Conservation (phyloP, 1,140 invertebrate genomes). For the Ips nitidus region DNA sequence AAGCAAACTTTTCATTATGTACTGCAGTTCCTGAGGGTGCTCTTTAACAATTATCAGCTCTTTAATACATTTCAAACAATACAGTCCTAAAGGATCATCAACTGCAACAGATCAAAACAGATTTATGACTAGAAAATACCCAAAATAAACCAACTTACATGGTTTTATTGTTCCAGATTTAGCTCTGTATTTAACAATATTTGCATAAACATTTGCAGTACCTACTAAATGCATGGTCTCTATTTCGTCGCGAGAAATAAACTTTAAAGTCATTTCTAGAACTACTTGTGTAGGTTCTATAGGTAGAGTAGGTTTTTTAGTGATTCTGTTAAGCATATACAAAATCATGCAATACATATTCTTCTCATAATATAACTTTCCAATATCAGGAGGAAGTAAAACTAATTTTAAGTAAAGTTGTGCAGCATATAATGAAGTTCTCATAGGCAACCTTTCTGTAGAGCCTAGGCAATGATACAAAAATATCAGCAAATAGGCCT, state of each 20-base stretch:
- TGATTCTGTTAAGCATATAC: conserved; percentile 9
- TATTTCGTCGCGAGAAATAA: conserved; percentile 3
- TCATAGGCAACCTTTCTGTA: conserved; percentile 20
- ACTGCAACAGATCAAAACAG: conserved; percentile 19
- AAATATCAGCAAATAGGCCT: conserved; percentile 37
- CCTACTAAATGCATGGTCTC: conserved; percentile 6
- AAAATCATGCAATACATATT: conserved; percentile 26
- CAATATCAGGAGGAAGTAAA: conserved; percentile 29
- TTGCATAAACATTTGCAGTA: conserved; percentile 27
- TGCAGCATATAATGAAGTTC: conserved; percentile 27
- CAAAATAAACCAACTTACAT: conserved; percentile 8
- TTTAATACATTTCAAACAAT: conserved; percentile 27
- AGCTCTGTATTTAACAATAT: conserved; percentile 22
- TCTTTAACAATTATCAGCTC: conserved; percentile 31
- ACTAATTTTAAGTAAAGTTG: conserved; percentile 36
- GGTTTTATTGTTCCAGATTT: conserved; percentile 7
- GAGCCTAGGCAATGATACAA: conserved; percentile 32
- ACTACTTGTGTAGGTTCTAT: conserved; percentile 1
- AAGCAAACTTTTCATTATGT: conserved; percentile 30
- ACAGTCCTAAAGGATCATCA: conserved; percentile 12
- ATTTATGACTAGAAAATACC: neutral
- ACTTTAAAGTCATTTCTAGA: conserved; percentile 27
- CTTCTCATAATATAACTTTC: conserved; percentile 37
- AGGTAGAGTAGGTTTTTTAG: conserved; percentile 7
- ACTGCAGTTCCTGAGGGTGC: conserved; percentile 22